Percentiles rank a stretch among this genome's conserved stretches.
Conservation (phyloP, 1,140 invertebrate species). For the Diprion similis region DNA sequence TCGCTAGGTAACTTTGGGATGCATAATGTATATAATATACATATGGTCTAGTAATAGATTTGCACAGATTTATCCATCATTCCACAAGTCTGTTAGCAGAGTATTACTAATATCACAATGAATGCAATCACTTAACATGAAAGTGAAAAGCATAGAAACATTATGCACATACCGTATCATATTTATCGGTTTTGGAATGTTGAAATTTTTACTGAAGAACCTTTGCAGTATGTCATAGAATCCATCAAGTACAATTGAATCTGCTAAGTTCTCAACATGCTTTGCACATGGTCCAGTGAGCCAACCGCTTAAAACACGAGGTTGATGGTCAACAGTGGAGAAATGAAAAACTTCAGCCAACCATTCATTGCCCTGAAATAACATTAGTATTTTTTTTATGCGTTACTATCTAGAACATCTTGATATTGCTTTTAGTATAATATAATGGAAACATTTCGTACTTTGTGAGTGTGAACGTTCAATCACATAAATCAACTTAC, state of each 20-base stretch:
- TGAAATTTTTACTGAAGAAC: conserved; percentile 57
- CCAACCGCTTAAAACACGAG: conserved; percentile 73
- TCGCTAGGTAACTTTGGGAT: not conserved
- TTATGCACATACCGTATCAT: not conserved
- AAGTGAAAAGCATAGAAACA: no score
- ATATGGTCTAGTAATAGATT: no score
- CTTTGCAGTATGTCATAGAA: conserved; percentile 58
- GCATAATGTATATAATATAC: no score
- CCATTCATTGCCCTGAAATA: conserved; percentile 62
- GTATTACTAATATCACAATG: not conserved
- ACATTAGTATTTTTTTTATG: conserved; percentile 13
- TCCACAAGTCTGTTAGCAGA: no score
- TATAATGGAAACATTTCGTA: no score
- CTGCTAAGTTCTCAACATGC: conserved; percentile 64
- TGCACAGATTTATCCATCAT: no score
- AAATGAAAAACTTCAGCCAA: conserved; percentile 71
- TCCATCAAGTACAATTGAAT: conserved; percentile 58
- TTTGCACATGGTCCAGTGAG: conserved; percentile 65
- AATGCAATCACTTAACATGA: not conserved
- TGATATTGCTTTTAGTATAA: no score
- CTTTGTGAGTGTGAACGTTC: no score
- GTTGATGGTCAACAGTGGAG: conserved; percentile 69
- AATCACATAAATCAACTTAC: conserved; percentile 16
- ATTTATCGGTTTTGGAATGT: conserved; percentile 59
- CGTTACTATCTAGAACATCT: no score